These are phyloP conservation scores for Motacilla tschutschensis DNA, from an alignment of 2,113 vertebrate species.

Conservation along the genomic window DNA sequence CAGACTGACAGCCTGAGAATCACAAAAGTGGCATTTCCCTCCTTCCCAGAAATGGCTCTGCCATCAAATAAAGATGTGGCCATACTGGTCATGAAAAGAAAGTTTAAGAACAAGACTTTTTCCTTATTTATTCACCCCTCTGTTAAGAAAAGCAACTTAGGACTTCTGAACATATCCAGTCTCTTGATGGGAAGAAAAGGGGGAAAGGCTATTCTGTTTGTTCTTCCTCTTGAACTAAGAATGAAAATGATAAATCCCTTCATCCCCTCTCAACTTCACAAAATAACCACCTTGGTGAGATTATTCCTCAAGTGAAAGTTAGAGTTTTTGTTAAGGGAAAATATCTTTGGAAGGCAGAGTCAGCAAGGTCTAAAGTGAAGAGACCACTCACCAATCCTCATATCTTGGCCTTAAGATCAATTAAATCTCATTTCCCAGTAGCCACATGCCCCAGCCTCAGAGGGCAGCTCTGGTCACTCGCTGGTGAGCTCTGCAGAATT, in stretches of 20 bases:
- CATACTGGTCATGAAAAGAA: not conserved
- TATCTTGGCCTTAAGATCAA: not conserved
- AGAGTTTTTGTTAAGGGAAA: not conserved
- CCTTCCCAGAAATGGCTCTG: not conserved
- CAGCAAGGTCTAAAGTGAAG: not conserved
- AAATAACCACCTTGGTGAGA: not conserved
- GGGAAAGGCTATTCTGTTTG: not conserved
- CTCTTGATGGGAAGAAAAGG: not conserved
- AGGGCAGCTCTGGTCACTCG: not conserved
- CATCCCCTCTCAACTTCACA: not conserved
- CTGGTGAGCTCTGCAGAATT: not conserved
- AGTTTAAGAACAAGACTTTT: fast-evolving
- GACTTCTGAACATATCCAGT: not conserved
- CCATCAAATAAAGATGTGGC: not conserved
- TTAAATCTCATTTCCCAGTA: not conserved
- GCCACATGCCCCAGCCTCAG: fast-evolving
- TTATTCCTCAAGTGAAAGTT: not conserved
- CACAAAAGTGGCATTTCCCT: not conserved
- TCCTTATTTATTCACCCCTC: not conserved
- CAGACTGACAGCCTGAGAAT: not conserved
- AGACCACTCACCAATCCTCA: not conserved
- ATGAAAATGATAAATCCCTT: not conserved
- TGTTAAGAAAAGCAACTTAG: not conserved
- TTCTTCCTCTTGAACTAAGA: not conserved
- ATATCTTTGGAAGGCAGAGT: not conserved